These are phyloP conservation scores for Cyrtonyx montezumae DNA, from an alignment of 2,113 vertebrate genomes.

Conservation along the genomic window DNA sequence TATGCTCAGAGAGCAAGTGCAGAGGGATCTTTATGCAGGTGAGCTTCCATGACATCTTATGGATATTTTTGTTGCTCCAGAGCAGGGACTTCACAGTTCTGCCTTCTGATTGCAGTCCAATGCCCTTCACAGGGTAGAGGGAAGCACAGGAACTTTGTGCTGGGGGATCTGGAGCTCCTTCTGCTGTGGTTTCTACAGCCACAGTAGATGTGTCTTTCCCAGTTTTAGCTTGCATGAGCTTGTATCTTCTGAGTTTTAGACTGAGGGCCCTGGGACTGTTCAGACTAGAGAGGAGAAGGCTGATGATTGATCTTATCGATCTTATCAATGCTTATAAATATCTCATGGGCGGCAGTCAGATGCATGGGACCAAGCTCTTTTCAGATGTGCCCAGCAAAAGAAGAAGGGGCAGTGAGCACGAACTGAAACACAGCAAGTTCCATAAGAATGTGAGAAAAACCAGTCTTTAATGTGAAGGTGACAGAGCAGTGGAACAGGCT, in stretches of 20 bases:
- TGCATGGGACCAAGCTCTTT: too few species aligned
- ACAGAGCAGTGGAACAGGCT: too few species aligned
- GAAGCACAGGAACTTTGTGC: rapidly evolving
- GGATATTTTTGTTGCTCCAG: rapidly evolving
- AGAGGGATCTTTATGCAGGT: rapidly evolving
- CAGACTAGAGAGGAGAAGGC: too few species aligned
- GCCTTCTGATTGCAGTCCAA: rapidly evolving
- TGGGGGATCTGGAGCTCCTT: neutral
- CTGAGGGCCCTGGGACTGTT: too few species aligned
- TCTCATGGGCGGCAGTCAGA: too few species aligned
- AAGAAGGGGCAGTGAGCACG: too few species aligned
- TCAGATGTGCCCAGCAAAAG: too few species aligned
- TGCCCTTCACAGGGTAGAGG: neutral
- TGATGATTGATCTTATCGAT: too few species aligned
- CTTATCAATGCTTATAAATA: too few species aligned
- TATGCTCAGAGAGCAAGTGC: neutral
- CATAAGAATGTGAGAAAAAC: too few species aligned
- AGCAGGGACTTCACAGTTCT: neutral
- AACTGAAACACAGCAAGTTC: too few species aligned
- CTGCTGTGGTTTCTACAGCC: neutral
- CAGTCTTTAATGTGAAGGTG: too few species aligned
- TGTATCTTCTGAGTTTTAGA: neutral
- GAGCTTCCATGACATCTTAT: neutral
- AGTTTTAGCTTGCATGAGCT: neutral
- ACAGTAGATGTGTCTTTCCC: neutral